A percentile compares a stretch with the other conserved stretches of the same genome.
phyloP scores from a whole-genome alignment of 2,888 invertebrate species.

The Congeria kusceri region DNA sequence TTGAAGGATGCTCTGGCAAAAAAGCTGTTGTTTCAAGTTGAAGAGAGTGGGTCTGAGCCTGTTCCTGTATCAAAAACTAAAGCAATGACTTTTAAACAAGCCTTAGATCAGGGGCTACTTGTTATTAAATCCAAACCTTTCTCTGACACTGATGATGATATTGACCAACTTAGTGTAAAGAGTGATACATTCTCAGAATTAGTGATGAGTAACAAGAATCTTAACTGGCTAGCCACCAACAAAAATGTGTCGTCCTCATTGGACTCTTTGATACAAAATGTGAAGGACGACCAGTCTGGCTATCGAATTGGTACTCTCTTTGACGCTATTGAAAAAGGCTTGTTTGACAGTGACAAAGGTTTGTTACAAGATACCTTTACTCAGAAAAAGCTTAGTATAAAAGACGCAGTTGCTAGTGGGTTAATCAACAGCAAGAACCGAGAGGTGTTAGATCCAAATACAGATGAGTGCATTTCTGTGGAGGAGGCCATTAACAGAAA shows the following conservation, averaged over 20 bases:
- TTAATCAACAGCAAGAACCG: slow-evolving; percentile 72
- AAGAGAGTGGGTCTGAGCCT: neutral
- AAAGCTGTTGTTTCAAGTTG: slow-evolving; percentile 40
- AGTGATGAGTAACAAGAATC: slow-evolving; percentile 35
- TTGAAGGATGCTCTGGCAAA: slow-evolving; percentile 58
- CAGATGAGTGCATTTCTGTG: slow-evolving; percentile 83
- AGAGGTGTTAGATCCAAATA: slow-evolving; percentile 87
- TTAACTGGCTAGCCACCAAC: slow-evolving; percentile 67
- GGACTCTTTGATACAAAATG: slow-evolving; percentile 73
- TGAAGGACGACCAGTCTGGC: slow-evolving; percentile 61
- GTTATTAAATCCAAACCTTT: slow-evolving; percentile 33
- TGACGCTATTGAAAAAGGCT: slow-evolving; percentile 68
- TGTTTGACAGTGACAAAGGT: slow-evolving; percentile 56
- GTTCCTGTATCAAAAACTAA: neutral
- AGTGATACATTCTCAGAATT: slow-evolving; percentile 57
- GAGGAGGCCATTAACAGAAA: slow-evolving; percentile 71
- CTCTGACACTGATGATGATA: slow-evolving; percentile 28
- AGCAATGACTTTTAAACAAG: slow-evolving; percentile 62
- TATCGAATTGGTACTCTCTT: slow-evolving; percentile 67
- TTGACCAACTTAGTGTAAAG: slow-evolving; percentile 56
- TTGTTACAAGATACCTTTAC: slow-evolving; percentile 69
- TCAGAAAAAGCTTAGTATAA: slow-evolving; percentile 85
- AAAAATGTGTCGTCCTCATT: slow-evolving; percentile 75
- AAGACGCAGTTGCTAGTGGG: slow-evolving; percentile 86
- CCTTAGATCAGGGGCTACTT: slow-evolving; percentile 53